Conservation (phyloP, 2,797 vertebrate genomes). For the Prunella strophiata region DNA sequence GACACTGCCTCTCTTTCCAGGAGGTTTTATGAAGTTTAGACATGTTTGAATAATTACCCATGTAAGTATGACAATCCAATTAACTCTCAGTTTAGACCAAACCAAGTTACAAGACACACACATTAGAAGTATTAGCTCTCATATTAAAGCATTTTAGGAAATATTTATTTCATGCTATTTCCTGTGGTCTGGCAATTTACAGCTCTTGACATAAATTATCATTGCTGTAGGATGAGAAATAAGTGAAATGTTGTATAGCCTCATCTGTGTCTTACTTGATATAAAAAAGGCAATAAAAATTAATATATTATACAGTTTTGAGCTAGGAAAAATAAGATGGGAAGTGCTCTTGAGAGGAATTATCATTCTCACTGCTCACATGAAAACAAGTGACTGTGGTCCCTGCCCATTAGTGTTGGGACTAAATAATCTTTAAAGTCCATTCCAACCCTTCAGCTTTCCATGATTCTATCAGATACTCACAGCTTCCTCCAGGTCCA, state of each 20-base stretch:
- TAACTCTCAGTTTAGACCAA: neutral
- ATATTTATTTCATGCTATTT: neutral
- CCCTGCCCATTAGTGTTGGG: neutral
- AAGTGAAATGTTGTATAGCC: neutral
- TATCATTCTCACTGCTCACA: neutral
- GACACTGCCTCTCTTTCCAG: neutral
- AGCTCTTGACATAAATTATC: neutral
- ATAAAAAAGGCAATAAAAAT: neutral
- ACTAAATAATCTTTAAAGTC: neutral
- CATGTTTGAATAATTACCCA: neutral
- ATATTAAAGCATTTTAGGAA: neutral
- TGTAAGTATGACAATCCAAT: neutral
- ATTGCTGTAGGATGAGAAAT: neutral
- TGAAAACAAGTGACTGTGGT: neutral
- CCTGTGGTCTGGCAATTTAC: neutral
- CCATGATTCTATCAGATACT: neutral
- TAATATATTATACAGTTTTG: neutral
- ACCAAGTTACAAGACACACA: neutral
- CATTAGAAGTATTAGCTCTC: neutral
- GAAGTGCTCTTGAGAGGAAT: neutral
- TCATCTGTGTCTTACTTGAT: neutral
- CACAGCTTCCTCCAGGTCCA: neutral
- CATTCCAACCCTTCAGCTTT: neutral
- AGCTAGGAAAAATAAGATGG: neutral
- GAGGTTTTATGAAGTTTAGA: neutral